phyloP scores from a whole-genome alignment of 1,140 invertebrate genomes.

The Drosophila funebris region DNA sequence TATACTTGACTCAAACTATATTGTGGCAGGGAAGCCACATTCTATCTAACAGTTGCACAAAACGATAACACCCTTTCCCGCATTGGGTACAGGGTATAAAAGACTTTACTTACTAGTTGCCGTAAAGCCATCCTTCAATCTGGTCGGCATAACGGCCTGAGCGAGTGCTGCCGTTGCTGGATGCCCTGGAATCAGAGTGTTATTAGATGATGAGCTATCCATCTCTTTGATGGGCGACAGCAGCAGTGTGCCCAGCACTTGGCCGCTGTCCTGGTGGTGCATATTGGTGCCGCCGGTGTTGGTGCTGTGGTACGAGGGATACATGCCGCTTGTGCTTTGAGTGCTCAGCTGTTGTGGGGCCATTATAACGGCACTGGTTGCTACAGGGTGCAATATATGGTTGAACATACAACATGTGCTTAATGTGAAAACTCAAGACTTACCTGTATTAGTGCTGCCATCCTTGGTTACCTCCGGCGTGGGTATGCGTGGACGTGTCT shows the following conservation, averaged over 20 bases:
- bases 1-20: too few relatives aligned
- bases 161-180: slow-evolving; percentile 77
- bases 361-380: slow-evolving; percentile 78
- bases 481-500: slow-evolving; percentile 92
- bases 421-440: slow-evolving; percentile 9
- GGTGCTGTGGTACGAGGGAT: slow-evolving; percentile 85
- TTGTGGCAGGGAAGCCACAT: too few relatives aligned
- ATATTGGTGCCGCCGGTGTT: slow-evolving; percentile 83
- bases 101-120: slow-evolving; percentile 45
- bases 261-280: slow-evolving; percentile 85
- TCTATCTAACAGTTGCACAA: too few relatives aligned
- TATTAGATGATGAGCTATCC: slow-evolving; percentile 88
- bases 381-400: slow-evolving; percentile 43
- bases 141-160: slow-evolving; percentile 59
- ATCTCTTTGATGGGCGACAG: slow-evolving; percentile 91
- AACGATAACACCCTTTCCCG: not conserved
- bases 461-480: slow-evolving; percentile 93
- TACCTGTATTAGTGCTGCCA: slow-evolving; percentile 85
- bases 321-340: slow-evolving; percentile 85
- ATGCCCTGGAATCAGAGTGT: slow-evolving; percentile 87
- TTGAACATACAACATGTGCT: not conserved
- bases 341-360: slow-evolving; percentile 84
- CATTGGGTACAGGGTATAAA: not conserved
- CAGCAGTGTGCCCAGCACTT: slow-evolving; percentile 89
- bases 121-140: slow-evolving; percentile 61